Evolutionary conservation across 2,113 vertebrate genomes (phyloP).

Genomic region (Daubentonia madagascariensis): DNA sequence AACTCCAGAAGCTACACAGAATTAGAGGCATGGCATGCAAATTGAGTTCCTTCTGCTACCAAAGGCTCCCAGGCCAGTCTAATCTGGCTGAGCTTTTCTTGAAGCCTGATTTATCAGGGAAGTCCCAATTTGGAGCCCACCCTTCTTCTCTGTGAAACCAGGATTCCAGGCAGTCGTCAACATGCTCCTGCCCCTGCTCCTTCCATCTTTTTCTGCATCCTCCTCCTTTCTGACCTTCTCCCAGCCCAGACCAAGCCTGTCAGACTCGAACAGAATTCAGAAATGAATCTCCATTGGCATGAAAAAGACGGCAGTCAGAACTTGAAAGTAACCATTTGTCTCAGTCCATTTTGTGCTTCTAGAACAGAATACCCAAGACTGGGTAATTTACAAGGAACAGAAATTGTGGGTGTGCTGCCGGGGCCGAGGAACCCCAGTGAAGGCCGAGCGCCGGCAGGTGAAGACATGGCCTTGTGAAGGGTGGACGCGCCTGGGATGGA

Average conservation of each 20-base stretch:
- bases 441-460: too few species aligned
- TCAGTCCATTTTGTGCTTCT: neutral
- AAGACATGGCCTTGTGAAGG: too few species aligned
- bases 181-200: neutral
- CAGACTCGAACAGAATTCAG: neutral
- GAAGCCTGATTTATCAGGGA: neutral
- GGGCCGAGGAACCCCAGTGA: too few species aligned
- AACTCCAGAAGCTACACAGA: neutral
- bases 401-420: neutral
- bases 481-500: too few species aligned
- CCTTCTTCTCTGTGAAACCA: neutral
- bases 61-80: neutral
- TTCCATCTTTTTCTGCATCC: neutral
- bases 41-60: neutral
- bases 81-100: neutral
- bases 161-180: neutral
- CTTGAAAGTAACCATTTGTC: neutral
- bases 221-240: neutral
- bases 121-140: neutral
- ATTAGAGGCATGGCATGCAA: rapidly evolving
- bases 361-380: neutral
- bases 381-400: neutral
- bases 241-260: neutral
- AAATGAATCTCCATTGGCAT: neutral
- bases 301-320: neutral